Evolutionary conservation across 2,888 invertebrate genomes (phyloP), one percentile per base, ranked within the genome.

Genomic region (Onthophagus sagittarius): DNA sequence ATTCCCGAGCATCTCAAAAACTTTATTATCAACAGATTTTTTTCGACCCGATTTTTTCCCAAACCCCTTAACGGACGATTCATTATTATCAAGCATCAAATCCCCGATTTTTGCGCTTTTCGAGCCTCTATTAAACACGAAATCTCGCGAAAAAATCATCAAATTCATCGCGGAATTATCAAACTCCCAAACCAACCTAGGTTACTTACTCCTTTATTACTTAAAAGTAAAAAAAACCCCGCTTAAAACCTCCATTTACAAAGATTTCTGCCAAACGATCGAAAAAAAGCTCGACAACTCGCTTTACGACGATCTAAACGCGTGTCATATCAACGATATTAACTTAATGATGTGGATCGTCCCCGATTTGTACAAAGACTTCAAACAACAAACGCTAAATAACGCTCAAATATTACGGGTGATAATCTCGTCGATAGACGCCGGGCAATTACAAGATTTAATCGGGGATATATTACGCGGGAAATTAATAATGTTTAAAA

Each of bases 401-500:
- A 96, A 97, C 84, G 91, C 93, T 75, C 93, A 95, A 81, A 88
- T 99, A 77, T 86, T 99, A 78, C 93, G 95, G 83, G 90, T 96
- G 79, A 93, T 98, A 79, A 93, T 98, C 71, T 94, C 97, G 7
- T 93, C 95, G 75, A 89, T 98, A 77, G 98, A 99, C 85, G 93
- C 97, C 1, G 88, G 88, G 77, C 97, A 98, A 87, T 87, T 99
- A 76, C 95, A 97, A 83, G 94, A 95, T 79, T 88, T 99, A 72
- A 92, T 98, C 76, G 97, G 96, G 85, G 91, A 94, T 82, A 94
- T 98, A 77, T 88, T 97, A 80, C 96, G 97, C 86, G 96, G 96
- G 72, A 94, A 93, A 81, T 85, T 95, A 75, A 91, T 91, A 82
- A 94, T 95, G 90, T 92, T 95, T 79, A 94, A 93, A 83, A 89